Conservation (phyloP, 2,797 vertebrate species). For the Etheostoma nigrum region DNA sequence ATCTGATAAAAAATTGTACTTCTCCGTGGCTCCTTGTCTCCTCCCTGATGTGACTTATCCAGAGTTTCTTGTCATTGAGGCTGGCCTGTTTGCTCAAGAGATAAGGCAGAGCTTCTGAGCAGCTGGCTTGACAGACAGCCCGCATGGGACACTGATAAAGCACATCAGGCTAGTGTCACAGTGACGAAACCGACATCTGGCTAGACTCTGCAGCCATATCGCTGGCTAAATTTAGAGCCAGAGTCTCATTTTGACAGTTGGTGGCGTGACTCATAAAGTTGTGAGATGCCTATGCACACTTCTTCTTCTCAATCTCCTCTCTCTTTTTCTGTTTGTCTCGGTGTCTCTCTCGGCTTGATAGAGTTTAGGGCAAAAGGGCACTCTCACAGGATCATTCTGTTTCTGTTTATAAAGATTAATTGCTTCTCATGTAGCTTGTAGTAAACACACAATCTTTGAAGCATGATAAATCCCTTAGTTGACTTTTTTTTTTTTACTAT, state of each 20-base stretch:
- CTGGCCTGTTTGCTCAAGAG: slow-evolving; percentile 66
- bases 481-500: slow-evolving; percentile 15
- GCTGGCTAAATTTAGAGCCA: slow-evolving; percentile 79
- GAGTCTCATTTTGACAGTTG: slow-evolving; percentile 76
- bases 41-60: slow-evolving; percentile 58
- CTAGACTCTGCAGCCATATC: slow-evolving; percentile 70
- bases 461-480: slow-evolving; percentile 24
- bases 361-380: slow-evolving; percentile 55
- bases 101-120: slow-evolving; percentile 73
- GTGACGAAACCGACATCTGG: slow-evolving; percentile 81
- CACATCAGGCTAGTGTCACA: slow-evolving; percentile 71
- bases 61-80: slow-evolving; percentile 49
- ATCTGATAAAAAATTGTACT: slow-evolving; percentile 35
- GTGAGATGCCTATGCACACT: slow-evolving; percentile 54
- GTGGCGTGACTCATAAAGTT: slow-evolving; percentile 74
- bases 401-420: slow-evolving; percentile 52
- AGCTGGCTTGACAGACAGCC: slow-evolving; percentile 74
- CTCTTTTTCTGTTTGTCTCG: slow-evolving; percentile 19
- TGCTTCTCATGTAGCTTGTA: slow-evolving; percentile 29
- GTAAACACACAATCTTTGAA: slow-evolving; percentile 42
- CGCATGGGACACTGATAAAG: slow-evolving; percentile 78
- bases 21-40: slow-evolving; percentile 30
- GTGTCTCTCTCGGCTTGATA: slow-evolving; percentile 14
- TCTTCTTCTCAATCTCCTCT: slow-evolving; percentile 37
- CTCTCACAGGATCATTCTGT: slow-evolving; percentile 51